A percentile compares a stretch with the other conserved stretches of the same genome.
Evolutionary conservation across 2,888 invertebrate genomes (phyloP).

Genomic region (Chironomus tentans): DNA sequence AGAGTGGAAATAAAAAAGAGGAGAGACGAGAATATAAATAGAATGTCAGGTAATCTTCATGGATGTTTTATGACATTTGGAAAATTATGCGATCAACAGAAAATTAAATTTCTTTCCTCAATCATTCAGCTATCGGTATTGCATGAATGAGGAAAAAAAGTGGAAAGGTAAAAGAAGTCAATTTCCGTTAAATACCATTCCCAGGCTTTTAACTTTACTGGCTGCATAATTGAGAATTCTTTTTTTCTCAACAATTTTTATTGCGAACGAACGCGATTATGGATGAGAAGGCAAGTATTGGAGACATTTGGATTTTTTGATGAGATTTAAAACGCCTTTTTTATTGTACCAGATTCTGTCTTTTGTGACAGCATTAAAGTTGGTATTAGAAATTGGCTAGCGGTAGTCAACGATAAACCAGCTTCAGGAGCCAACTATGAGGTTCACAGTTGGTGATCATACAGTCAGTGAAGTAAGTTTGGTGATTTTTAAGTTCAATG

Average conservation of each 20-base stretch:
- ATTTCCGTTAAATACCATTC: constrained; percentile 1
- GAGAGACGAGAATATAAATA: neutral
- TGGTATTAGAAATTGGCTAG: too few species aligned
- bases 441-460: too few species aligned
- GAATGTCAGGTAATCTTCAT: neutral
- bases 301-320: too few species aligned
- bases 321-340: too few species aligned
- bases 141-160: neutral
- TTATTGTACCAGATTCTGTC: too few species aligned
- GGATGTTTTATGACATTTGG: neutral
- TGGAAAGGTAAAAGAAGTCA: neutral
- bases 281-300: neutral
- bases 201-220: neutral
- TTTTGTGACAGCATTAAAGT: too few species aligned
- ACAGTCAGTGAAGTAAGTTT: too few species aligned
- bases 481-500: too few species aligned
- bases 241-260: neutral
- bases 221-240: neutral
- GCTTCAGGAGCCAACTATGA: too few species aligned
- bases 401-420: too few species aligned
- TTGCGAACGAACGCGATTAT: constrained; percentile 20
- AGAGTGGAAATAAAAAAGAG: neutral
- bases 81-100: neutral
- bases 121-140: neutral
- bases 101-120: neutral